Evolutionary conservation across 2,888 invertebrate genomes (phyloP).

Genomic region (Meliscaeva auricollis): DNA sequence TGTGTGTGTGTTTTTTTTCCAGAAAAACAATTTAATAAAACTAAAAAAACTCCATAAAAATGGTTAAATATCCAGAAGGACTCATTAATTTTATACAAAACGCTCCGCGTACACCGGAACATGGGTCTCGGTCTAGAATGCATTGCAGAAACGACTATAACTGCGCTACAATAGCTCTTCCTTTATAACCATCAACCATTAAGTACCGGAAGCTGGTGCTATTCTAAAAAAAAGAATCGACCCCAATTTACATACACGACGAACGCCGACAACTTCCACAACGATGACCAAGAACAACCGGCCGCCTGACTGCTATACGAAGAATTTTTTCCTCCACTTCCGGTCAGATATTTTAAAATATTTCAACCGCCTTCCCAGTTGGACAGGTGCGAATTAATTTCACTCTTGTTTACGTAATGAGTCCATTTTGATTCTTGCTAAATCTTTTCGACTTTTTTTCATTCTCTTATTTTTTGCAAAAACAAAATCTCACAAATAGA

Average conservation of each 20-base stretch:
- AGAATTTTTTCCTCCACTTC: constrained; percentile 57
- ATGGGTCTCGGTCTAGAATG: constrained; percentile 37
- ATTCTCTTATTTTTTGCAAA: background rate
- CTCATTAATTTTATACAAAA: constrained; percentile 57
- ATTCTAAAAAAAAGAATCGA: constrained; percentile 49
- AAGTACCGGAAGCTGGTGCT: constrained; percentile 56
- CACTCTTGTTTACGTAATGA: constrained; percentile 63
- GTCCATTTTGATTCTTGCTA: constrained; percentile 34
- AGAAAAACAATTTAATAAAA: constrained; percentile 28
- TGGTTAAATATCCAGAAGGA: constrained; percentile 51
- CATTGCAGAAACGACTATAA: constrained; percentile 35
- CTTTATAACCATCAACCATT: constrained; percentile 30
- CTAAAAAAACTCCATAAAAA: constrained; percentile 39
- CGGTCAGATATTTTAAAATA: constrained; percentile 65
- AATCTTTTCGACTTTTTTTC: constrained; percentile 7
- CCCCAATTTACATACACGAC: constrained; percentile 60
- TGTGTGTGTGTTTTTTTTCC: constrained; percentile 15
- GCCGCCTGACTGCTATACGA: constrained; percentile 36
- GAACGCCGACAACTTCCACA: background rate
- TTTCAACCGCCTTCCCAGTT: constrained; percentile 21
- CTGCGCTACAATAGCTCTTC: constrained; percentile 15
- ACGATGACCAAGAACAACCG: background rate
- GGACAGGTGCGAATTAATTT: constrained; percentile 57
- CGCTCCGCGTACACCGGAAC: constrained; percentile 37
- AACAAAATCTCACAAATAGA: background rate